Evolutionary conservation across 1,140 invertebrate genomes (phyloP).

Genomic region (Neodiprion virginianus): DNA sequence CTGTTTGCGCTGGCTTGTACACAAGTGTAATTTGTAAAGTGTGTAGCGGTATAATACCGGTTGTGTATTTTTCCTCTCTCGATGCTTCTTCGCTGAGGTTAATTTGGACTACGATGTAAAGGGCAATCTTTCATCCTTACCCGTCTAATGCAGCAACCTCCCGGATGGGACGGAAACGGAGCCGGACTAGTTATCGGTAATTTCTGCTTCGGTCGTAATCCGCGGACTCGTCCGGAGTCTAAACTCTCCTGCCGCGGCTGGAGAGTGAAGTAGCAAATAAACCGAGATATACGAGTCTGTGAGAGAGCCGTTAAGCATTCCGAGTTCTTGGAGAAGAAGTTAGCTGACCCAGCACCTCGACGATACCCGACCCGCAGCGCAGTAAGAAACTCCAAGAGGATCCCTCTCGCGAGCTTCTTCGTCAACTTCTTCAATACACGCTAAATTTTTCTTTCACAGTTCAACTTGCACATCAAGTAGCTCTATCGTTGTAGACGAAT

Average conservation of each 20-base stretch:
- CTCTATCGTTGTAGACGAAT: too few species aligned
- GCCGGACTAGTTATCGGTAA: conserved; percentile 4
- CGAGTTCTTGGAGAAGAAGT: not conserved
- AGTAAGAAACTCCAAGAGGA: too few species aligned
- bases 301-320: not conserved
- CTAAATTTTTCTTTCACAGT: not conserved
- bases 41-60: not conserved
- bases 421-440: not conserved
- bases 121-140: too few species aligned
- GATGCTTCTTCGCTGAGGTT: too few species aligned
- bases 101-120: too few species aligned
- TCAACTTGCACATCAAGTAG: too few species aligned
- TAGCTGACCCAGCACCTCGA: not conserved
- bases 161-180: not conserved
- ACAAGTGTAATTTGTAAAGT: too few species aligned
- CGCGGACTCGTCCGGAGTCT: not conserved
- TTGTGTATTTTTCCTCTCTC: not conserved
- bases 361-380: too few species aligned
- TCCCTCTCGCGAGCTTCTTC: too few species aligned
- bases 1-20: not conserved
- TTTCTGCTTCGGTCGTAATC: not conserved
- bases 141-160: not conserved
- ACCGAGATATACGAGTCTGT: not conserved
- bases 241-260: not conserved
- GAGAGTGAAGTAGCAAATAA: not conserved